phyloP scores from a whole-genome alignment of 2,113 vertebrate genomes.

The Malaclemys terrapin region DNA sequence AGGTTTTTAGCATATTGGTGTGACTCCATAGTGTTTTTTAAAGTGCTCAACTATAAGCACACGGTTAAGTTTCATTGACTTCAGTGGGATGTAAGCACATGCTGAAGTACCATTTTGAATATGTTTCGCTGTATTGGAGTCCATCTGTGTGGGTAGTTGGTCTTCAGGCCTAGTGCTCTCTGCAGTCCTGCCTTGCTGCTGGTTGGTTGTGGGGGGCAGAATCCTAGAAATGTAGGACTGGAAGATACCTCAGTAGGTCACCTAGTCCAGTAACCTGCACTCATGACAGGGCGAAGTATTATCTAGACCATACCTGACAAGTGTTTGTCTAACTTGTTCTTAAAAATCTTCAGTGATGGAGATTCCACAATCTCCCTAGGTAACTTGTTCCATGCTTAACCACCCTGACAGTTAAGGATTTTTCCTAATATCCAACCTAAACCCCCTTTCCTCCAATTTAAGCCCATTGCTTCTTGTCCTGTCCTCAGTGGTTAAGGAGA shows the following conservation, averaged over 20 bases:
- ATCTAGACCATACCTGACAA: background rate
- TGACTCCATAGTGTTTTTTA: background rate
- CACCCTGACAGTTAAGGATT: background rate
- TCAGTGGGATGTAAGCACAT: background rate
- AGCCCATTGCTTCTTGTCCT: too few relatives aligned
- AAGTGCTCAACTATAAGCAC: background rate
- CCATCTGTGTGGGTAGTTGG: background rate
- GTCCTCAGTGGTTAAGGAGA: too few relatives aligned
- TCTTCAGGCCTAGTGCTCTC: background rate
- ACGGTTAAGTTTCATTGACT: background rate
- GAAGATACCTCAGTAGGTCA: too few relatives aligned
- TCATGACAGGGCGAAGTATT: background rate
- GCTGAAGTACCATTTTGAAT: background rate
- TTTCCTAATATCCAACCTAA: background rate
- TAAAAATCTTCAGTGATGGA: background rate
- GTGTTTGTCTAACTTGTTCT: background rate
- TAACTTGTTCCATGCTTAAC: background rate
- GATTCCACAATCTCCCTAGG: too few relatives aligned
- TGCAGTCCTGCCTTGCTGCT: background rate
- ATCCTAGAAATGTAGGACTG: too few relatives aligned
- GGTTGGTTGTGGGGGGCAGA: background rate
- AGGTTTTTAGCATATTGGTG: background rate
- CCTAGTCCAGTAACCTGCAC: too few relatives aligned
- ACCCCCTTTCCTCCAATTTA: too few relatives aligned
- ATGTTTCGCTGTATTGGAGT: fast-evolving